These are phyloP conservation scores for Pangasianodon gigas DNA, from an alignment of 2,113 vertebrate species.

Conservation along the genomic window DNA sequence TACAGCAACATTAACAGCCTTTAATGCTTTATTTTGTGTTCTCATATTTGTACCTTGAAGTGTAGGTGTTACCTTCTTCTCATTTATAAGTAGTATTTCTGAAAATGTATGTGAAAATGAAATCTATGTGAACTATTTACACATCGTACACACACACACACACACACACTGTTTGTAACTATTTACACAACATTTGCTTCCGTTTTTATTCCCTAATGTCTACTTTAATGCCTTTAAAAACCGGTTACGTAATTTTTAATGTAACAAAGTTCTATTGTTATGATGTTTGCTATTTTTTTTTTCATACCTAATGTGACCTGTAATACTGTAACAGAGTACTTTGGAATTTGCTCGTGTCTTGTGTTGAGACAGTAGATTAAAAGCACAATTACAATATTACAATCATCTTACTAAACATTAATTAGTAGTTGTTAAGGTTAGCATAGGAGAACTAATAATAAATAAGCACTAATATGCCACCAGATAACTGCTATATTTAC, in stretches of 20 bases:
- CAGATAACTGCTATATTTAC: background rate
- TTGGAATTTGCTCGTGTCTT: background rate
- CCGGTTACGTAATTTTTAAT: background rate
- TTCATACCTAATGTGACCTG: background rate
- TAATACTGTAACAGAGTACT: background rate
- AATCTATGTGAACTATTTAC: background rate
- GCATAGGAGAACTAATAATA: background rate
- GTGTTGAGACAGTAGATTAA: background rate
- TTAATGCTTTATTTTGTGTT: background rate
- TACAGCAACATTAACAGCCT: background rate
- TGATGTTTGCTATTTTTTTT: background rate
- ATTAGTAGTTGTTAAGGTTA: background rate
- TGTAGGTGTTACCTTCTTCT: background rate
- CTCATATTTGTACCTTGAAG: background rate
- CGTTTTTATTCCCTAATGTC: background rate
- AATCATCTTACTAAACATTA: background rate
- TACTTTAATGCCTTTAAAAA: background rate
- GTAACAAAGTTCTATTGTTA: background rate
- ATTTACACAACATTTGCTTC: background rate
- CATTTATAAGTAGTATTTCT: background rate
- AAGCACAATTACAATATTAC: background rate
- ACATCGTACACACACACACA: background rate
- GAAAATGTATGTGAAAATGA: background rate
- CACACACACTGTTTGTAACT: background rate
- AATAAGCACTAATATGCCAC: background rate